phyloP scores from a whole-genome alignment of 2,888 invertebrate genomes.

The Drosophila pseudotalamancana region DNA sequence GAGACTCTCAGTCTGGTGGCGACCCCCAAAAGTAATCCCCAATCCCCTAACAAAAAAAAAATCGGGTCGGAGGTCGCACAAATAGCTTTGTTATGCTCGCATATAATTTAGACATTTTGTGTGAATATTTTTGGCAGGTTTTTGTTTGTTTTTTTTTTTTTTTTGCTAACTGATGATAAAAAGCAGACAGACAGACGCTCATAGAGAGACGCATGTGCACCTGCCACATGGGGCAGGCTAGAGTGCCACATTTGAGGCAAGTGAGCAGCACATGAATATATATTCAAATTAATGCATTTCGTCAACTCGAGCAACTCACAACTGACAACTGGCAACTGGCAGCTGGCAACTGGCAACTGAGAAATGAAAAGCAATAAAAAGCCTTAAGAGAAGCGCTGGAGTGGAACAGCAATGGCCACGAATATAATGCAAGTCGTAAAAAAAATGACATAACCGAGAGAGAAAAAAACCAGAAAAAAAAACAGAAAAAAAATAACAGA shows the following conservation, averaged over 20 bases:
- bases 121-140: slow-evolving; percentile 18
- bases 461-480: neutral
- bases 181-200: neutral
- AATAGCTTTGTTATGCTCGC: slow-evolving; percentile 51
- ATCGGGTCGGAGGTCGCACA: slow-evolving; percentile 10
- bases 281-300: slow-evolving; percentile 62
- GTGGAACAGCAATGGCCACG: slow-evolving; percentile 1
- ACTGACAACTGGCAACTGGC: slow-evolving; percentile 5
- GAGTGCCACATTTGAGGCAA: slow-evolving; percentile 21
- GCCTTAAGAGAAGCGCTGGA: slow-evolving; percentile 1
- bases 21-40: neutral
- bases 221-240: slow-evolving; percentile 9
- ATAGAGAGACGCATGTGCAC: neutral
- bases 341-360: neutral
- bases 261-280: slow-evolving; percentile 40
- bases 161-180: too few species aligned
- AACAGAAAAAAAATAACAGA: too few species aligned
- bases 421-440: slow-evolving; percentile 19
- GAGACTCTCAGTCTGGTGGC: slow-evolving; percentile 12
- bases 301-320: slow-evolving; percentile 40
- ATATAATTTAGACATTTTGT: slow-evolving; percentile 66
- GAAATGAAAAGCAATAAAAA: slow-evolving; percentile 21
- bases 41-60: neutral
- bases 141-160: too few species aligned
- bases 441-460: slow-evolving; percentile 6